Base-by-base conservation (phyloP, 2,113 vertebrate species). In the Psilopsiagon aymara region DNA sequence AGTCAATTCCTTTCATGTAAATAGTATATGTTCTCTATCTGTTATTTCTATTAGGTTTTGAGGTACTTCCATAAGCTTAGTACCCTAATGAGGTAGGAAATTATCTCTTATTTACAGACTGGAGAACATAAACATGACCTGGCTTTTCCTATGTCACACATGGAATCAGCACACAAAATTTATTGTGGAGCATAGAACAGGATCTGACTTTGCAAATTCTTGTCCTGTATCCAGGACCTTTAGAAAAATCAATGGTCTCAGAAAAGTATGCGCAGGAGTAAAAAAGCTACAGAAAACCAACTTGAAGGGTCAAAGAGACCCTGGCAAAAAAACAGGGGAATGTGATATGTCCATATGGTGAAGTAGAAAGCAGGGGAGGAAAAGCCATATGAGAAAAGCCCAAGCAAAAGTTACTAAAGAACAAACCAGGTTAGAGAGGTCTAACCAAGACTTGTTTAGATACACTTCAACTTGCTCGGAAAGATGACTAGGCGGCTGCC, bases 41-140 rank as follows among this genome's bases (percentile, higher is more conserved):
- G 71, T 75, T 94, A 63, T 78, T 92, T 95, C 64, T 77, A 82
- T 88, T 90, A 53, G 49, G 60, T 84, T 94, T 82, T 66, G 89
- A 89, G 77, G 74, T 79, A 62, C 59, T 15, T 73, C 29, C 11
- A 17, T 63, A 90, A 93, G 52, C 33, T n/a, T 77, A 29, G n/a
- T 62, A 81, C 51, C 43, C 53, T 86, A 53, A 85, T 81, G 69
- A 91, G 66, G n/a, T 17, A 78, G 53, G 57, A 89, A 82, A 86
- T 88, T 33, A 62, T 63, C 25, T 89, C 63, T 68, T 91, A 59
- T 96, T 89, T 86, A 37, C 5, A 55, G 27, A 41, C 9, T 74
- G 63, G 67, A 86, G 77, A 92, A 81, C 8, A 33, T 52, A 70
- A 78, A 46, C 66, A 41, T 66, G 35, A 87, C 47, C 37, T 76